Evolutionary conservation across 2,888 invertebrate genomes (phyloP), one percentile per base, ranked within the genome.

Genomic region (Endotricha flammealis): DNA sequence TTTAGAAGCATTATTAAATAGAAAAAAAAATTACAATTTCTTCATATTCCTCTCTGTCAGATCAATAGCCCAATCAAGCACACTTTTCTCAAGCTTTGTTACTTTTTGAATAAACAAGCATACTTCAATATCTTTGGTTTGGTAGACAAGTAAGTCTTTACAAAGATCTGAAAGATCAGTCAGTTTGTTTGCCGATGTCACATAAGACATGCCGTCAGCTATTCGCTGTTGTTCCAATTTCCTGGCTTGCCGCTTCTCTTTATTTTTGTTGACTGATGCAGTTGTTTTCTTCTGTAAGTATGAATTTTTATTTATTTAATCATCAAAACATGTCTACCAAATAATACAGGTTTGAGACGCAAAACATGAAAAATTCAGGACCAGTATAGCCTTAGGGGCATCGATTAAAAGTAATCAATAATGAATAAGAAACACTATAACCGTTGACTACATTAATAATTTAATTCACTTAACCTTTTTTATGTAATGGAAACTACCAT

Each of bases 31-130:
- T 88, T 90, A 95, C 90, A 92, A 79, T 41, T 81, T 64, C 71
- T 91, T 91, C 95, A 95, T 95, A 70, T 96, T 96, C 46, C 88
- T 87, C 65, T 93, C 92, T 41, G 93, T 92, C 13, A 96, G 85
- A 54, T 91, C 88, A 56, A 94, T 91, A 29, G 92, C 89, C 93
- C 93, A 94, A 20, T 91, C 80, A 17, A 90, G 68, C 4, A 88
- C 85, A 40, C 78, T 77, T 35, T 88, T 77, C 33, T 89, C 86
- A 32, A 94, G 71, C 39, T 91, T 78, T 29, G 70, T 69, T 4
- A 90, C 90, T 56, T 73, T 82, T 49, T 88, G 86, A 38, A 91
- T 91, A 48, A 81, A 88, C 53, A 94, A 85, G 27, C 88, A 85
- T 3, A 90, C 88, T 34, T 85, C 82, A 20, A 90, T 58, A 24